These are phyloP conservation scores for Turritopsis rubra DNA, from an alignment of 30 jellyfish, hydroid and myxozoan species.

Conservation along the genomic window DNA sequence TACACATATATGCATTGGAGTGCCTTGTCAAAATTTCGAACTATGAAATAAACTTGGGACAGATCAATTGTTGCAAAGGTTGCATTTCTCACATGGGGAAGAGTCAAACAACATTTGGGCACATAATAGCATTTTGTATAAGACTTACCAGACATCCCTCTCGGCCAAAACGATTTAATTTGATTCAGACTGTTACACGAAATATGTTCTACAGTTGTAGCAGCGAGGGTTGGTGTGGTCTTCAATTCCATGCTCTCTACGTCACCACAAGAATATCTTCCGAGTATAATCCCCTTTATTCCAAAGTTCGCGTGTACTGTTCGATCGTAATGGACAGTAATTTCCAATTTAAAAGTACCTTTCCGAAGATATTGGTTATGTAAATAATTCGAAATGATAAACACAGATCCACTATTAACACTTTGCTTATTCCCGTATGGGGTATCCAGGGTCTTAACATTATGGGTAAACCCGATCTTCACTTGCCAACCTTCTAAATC, in stretches of 20 bases:
- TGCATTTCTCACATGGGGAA: too few relatives aligned
- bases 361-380: not conserved
- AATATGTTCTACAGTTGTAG: not conserved
- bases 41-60: too few relatives aligned
- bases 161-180: not conserved
- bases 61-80: too few relatives aligned
- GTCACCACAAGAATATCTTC: not conserved
- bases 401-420: not conserved
- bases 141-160: constrained; percentile 2
- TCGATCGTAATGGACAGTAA: constrained; percentile 3
- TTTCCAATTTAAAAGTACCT: not conserved
- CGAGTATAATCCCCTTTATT: not conserved
- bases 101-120: too few relatives aligned
- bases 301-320: not conserved
- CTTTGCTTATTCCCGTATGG: not conserved
- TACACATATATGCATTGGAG: too few relatives aligned
- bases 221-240: not conserved
- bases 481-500: constrained; percentile 1
- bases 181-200: not conserved
- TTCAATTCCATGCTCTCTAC: not conserved
- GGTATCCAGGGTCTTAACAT: not conserved
- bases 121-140: too few relatives aligned
- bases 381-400: not conserved
- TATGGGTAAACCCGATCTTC: not conserved
- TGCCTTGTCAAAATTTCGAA: too few relatives aligned